Base-by-base conservation (phyloP, 2,113 vertebrate genomes). In the Pholis gunnellus region DNA sequence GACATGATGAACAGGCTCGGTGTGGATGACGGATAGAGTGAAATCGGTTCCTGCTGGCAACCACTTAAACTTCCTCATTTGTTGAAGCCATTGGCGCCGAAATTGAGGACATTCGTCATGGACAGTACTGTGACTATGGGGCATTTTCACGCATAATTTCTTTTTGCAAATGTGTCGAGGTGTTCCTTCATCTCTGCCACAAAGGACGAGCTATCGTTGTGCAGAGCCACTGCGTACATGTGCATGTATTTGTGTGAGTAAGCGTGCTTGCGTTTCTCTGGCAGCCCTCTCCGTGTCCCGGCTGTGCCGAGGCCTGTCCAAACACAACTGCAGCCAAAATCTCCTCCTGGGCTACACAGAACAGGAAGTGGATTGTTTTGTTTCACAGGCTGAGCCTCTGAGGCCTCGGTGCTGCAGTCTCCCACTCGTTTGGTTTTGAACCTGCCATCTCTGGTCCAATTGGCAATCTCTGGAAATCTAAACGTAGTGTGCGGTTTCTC, bases 341-440 rank as follows among this genome's bases (percentile, higher is more conserved):
- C 80, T 79, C 90, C 85, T 81, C 85, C 88, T 83, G 38, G 65
- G 72, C 76, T 82, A 70, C 83, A 63, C 75, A 83, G 87, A 84
- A 91, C 83, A 91, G 94, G 93, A 94, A 94, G 91, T 88, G 78
- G 86, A 68, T 86, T 91, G 90, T 94, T 94, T 90, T 83, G 86
- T 90, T 91, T 88, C 86, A 78, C 83, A 81, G 86, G 50, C 83
- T 67, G 68, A 83, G 67, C 68, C 70, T 86, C 74, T 9, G 79
- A 83, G 85, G 79, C 78, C 76, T 71, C 38, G 1, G 44, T 40
- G 52, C 72, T 75, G 72, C 75, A 60, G 83, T 79, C 83, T 83
- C 82, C 78, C 66, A 57, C 72, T 87, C 76, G 56, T 76, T 88
- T 81, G 67, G 88, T 85, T 84, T 69, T 84, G 44, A 72, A 74